Base-by-base conservation (phyloP, 2,888 invertebrate species). In the Coenonympha arcania region DNA sequence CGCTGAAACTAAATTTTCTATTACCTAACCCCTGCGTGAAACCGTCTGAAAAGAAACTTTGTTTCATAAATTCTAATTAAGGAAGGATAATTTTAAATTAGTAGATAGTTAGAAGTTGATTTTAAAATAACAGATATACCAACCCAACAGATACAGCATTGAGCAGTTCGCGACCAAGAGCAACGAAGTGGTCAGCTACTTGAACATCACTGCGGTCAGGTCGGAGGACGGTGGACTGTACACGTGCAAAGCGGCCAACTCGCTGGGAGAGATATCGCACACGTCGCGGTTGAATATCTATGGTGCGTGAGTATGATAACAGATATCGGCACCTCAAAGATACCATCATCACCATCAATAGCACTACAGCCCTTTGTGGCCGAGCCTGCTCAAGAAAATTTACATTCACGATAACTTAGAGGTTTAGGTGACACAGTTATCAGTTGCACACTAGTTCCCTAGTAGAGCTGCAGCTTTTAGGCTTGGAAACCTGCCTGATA, bases 211-310 rank as follows among this genome's bases (percentile, higher is more conserved):
- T 16, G 90, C 91, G 30, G 92, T 93, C 31, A 88, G 92, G 19
- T 91, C 93, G 1, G 92, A 94, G 65, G 95, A 95, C 69, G 95
- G 95, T 2, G 95, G 95, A 0, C 88, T 94, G 26, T 96, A 95
- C 77, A 92, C 92, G 13, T 96, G 96, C 77, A 87, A 89, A 50
- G 95, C 94, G 1, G 88, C 90, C 52, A 94, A 94, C 77, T 89
- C 91, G 3, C 87, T 94, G 52, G 93, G 93, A 40, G 90, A 89
- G 49, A 89, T 91, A n/a, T 88, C 90, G 28, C 93, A 94, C 73
- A 91, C 93, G 39, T 92, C 93, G 18, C 86, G 93, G 60, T 88
- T 94, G 39, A 93, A 94, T 77, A 92, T 94, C 69, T 94, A 93
- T 73, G 94, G 94, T 93, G 87, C 77, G 85, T 28, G 4, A 22